Evolutionary conservation across 1,140 invertebrate species (phyloP).

Genomic region (Schlechtendalia chinensis): DNA sequence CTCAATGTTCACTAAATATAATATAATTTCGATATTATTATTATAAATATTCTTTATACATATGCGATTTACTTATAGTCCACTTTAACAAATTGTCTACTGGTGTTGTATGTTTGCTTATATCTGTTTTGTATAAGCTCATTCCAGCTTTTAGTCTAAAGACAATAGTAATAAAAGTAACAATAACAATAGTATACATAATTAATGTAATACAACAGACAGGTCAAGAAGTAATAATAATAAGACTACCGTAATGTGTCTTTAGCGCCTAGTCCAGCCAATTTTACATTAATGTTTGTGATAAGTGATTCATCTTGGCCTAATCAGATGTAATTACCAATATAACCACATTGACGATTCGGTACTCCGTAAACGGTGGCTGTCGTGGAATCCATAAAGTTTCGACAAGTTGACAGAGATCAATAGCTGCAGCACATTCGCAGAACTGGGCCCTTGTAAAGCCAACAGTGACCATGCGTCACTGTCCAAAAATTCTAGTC

Average conservation of each 20-base stretch:
- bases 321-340: constrained; percentile 75
- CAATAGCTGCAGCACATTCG: constrained; percentile 67
- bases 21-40: too few relatives aligned
- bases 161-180: constrained; percentile 52
- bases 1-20: too few relatives aligned
- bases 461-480: constrained; percentile 80
- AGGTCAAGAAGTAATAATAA: not conserved
- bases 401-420: constrained; percentile 63
- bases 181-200: not conserved
- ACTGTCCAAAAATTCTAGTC: constrained; percentile 67
- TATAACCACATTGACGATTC: constrained; percentile 90
- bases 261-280: constrained; percentile 91
- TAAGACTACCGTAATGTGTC: constrained; percentile 77
- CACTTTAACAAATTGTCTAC: constrained; percentile 90
- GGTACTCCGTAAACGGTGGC: constrained; percentile 70
- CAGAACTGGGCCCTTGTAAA: constrained; percentile 85
- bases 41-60: too few relatives aligned
- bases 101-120: constrained; percentile 85
- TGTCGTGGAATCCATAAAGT: constrained; percentile 81
- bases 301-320: constrained; percentile 65
- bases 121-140: constrained; percentile 97
- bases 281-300: constrained; percentile 64
- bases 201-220: not conserved
- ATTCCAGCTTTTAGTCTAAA: constrained; percentile 89
- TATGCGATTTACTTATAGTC: constrained; percentile 68